Base-by-base conservation (phyloP, 2,113 vertebrate genomes). In the Myrmecophaga tridactyla region DNA sequence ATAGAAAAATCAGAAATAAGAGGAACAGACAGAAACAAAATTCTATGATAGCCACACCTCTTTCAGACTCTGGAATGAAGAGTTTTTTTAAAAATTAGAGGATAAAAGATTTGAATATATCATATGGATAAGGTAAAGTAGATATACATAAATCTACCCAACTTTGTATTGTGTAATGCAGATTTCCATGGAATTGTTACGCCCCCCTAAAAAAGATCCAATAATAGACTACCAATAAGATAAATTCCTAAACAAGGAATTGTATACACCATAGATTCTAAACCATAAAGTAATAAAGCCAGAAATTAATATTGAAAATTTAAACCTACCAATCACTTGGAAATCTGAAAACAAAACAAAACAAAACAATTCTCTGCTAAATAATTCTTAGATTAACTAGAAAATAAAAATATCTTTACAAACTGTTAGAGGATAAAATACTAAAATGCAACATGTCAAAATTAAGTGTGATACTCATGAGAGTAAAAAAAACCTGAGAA, bases 281-380 rank as follows among this genome's bases (percentile, higher is more conserved):
- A n/a, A 43, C 2, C 10, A 27, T 51, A 77, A 65, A 23, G 2
- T 46, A 53, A 43, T 84, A 80, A 94, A 83, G 29, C 1, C 13
- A 63, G 80, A 90, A 60, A n/a, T 77, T 36, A 63, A 69, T 77
- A 65, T 56, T 27, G 17, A 85, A 91, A 86, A 67, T 70, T 41
- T 69, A 86, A 56, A 89, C 4, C 48, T 46, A 72, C 0, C 7
- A 76, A 60, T 69, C 46, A 36, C 31, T 78, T 87, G 65, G 48
- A 87, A 69, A 90, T 69, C 10, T 77, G 69, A 89, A 72, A 93
- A 63, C 12, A 89, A 92, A 94, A 90, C 36, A 89, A 92, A 94
- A 90, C 36, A n/a, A 92, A 83, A 94, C 15, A 85, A 60, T 46
- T 80, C 29, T 77, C 29, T 67, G 13, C 20, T 73, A 89, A 86